phyloP scores from a whole-genome alignment of 2,797 vertebrate genomes.

The Brachymystax lenok region DNA sequence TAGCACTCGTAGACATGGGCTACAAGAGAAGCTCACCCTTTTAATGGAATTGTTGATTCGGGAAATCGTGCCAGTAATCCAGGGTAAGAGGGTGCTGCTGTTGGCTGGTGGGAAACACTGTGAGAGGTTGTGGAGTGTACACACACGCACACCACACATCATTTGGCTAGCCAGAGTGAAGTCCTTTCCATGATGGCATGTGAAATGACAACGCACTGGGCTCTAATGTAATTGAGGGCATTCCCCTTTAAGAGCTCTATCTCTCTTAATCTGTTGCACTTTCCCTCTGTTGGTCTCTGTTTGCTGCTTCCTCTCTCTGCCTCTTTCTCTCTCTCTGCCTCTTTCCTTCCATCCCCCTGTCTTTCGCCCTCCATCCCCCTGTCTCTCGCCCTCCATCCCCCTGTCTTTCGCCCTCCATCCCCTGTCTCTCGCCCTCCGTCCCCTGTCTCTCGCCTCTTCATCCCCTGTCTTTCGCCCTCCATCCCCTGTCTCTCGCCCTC shows the following conservation, averaged over 20 bases:
- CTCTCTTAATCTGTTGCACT: neutral
- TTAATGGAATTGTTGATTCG: neutral
- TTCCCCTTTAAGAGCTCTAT: neutral
- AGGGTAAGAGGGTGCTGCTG: neutral
- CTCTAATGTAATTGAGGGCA: neutral
- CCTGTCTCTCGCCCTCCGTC: no score
- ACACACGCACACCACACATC: neutral
- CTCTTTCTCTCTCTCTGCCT: neutral
- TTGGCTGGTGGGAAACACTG: neutral
- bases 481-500: no score
- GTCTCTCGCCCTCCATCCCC: no score
- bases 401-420: no score
- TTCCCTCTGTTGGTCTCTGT: neutral
- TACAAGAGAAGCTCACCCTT: neutral
- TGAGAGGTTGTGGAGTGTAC: neutral
- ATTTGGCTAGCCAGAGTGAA: neutral
- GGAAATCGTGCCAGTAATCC: neutral
- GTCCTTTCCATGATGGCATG: slow-evolving; percentile 3
- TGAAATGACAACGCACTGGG: neutral
- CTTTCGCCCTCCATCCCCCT: no score
- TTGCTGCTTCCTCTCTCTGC: no score
- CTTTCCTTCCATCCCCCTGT: no score
- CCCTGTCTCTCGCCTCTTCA: no score
- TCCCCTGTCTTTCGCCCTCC: no score
- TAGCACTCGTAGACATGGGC: neutral